Evolutionary conservation across 2,113 vertebrate species (phyloP).

Genomic region (Ivindomyrus marchei): DNA sequence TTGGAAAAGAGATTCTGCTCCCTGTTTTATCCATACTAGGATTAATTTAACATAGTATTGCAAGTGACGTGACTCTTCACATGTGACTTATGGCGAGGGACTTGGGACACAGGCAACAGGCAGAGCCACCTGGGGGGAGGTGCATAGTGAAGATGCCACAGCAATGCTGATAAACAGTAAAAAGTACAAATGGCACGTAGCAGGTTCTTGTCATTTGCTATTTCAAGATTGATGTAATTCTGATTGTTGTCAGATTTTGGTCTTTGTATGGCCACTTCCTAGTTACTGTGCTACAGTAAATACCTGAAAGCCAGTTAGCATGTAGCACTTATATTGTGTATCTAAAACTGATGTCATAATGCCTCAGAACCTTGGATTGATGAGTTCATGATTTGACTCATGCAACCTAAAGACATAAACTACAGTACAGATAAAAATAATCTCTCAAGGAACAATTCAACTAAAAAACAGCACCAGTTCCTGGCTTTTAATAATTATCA

Average conservation of each 20-base stretch:
- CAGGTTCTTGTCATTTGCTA: neutral
- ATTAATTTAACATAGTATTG: neutral
- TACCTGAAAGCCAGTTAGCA: neutral
- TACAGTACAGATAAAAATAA: neutral
- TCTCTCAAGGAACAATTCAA: neutral
- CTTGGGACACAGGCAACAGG: neutral
- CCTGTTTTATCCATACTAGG: neutral
- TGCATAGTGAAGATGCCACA: neutral
- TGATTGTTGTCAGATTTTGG: neutral
- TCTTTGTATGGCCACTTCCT: neutral
- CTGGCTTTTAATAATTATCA: neutral
- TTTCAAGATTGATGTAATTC: neutral
- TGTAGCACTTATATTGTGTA: neutral
- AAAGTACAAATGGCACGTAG: neutral
- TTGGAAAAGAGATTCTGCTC: neutral
- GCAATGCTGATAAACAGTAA: neutral
- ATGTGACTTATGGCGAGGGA: neutral
- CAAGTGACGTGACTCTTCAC: neutral
- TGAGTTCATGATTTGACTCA: neutral
- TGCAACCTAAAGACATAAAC: neutral
- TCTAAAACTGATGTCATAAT: neutral
- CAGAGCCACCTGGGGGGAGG: neutral
- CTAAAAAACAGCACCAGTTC: neutral
- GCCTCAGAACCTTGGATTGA: neutral
- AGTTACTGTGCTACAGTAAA: neutral